Base-by-base conservation (phyloP, 2,888 invertebrate genomes). In the Erebia ligea region DNA sequence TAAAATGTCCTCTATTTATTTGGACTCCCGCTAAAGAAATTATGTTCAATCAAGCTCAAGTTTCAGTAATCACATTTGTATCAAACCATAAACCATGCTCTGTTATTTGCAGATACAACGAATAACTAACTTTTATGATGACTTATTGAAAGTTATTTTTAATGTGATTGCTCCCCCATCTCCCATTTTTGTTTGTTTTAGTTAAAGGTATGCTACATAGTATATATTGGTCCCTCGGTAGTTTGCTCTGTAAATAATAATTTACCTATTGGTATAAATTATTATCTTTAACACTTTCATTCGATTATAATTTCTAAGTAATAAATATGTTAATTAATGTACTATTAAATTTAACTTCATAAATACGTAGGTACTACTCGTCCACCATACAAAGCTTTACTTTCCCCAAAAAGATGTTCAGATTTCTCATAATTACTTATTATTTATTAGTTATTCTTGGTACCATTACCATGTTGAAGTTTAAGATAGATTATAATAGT, bases 71-170 rank as follows among this genome's bases (percentile, higher is more conserved):
- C 11, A 25, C 3, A 58, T 58, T 59, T 5, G 59, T 50, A 34
- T 34, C 13, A 50, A n/a, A 59, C n/a, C 40, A 52, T 68, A 68
- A 65, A 68, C 13, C 34, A 59, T 45, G 11, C 15, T 74, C 57
- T 77, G 76, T 80, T 81, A 79, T 75, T 80, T 82, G 73, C 81
- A 82, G 84, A 84, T 83, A 77, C 77, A 82, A 82, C 80, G 76
- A 79, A 80, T 78, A 70, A 78, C 74, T 78, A 74, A 77, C 80
- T 80, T 75, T 77, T 76, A 70, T 75, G 76, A 80, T 79, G 78
- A 81, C 72, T 40, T 42, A 58, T 79, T 76, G 73, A 76, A 77
- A 79, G 17, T 69, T 45, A 40, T 69, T 61, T 64, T 70, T 61
- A 66, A 59, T 67, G 69, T 69, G 66, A 68, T 66, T 9, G 63